phyloP scores from a whole-genome alignment of 2,113 vertebrate genomes.

The Pogona vitticeps region DNA sequence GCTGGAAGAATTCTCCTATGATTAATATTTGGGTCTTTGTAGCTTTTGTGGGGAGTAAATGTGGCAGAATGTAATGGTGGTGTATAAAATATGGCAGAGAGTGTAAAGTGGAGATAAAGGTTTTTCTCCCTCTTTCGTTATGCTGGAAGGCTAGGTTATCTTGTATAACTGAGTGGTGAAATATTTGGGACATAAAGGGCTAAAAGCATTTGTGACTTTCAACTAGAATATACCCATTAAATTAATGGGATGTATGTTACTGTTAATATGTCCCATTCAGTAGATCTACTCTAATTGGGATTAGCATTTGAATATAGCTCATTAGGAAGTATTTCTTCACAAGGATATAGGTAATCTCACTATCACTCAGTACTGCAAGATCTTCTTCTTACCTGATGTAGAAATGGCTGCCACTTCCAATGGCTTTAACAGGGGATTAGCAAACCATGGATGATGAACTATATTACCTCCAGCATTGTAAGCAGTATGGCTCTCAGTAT shows the following conservation, averaged over 20 bases:
- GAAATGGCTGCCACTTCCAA: not conserved
- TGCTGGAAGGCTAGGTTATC: not conserved
- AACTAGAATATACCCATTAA: not conserved
- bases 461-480: not conserved
- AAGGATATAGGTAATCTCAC: not conserved
- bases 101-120: not conserved
- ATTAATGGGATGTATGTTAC: too few relatives aligned
- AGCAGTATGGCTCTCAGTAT: not conserved
- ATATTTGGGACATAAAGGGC: not conserved
- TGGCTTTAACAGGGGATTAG: not conserved
- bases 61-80: not conserved
- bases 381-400: not conserved
- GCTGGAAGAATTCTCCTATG: not conserved
- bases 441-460: not conserved
- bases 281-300: too few relatives aligned
- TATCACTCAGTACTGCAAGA: not conserved
- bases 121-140: not conserved
- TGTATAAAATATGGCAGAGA: not conserved
- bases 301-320: too few relatives aligned
- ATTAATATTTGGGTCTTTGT: not conserved
- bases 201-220: not conserved
- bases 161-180: not conserved
- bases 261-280: too few relatives aligned
- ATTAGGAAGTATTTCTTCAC: not conserved
- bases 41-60: not conserved